These are phyloP conservation scores for Epicampocera succincta DNA, from an alignment of 2,888 invertebrate species.

Conservation along the genomic window DNA sequence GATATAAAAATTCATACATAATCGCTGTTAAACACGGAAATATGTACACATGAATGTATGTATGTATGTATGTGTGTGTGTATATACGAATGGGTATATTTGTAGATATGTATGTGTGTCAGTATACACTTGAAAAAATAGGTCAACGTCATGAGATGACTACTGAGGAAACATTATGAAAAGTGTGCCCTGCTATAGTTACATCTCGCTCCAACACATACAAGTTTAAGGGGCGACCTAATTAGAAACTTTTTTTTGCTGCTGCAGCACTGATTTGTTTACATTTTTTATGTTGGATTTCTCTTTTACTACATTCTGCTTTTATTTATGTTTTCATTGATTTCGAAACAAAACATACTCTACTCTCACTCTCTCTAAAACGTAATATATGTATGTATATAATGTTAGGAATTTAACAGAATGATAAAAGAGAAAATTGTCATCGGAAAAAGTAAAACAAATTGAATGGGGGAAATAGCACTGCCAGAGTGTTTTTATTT, in stretches of 20 bases:
- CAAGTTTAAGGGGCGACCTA: constrained; percentile 49
- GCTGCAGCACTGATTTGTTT: constrained; percentile 52
- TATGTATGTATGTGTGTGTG: background rate
- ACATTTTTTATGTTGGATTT: constrained; percentile 44
- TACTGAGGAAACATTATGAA: constrained; percentile 14
- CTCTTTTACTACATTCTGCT: background rate
- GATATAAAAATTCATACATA: background rate
- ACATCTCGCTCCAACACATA: constrained; percentile 52
- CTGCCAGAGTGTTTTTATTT: too few relatives aligned
- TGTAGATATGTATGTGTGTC: background rate
- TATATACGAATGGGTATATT: too few relatives aligned
- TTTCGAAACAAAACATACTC: background rate
- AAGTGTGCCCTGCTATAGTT: constrained; percentile 13
- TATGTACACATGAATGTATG: background rate
- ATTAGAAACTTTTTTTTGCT: constrained; percentile 49
- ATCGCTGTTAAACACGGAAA: background rate
- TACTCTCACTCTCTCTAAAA: too few relatives aligned
- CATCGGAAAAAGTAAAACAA: too few relatives aligned
- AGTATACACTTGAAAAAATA: constrained; percentile 26
- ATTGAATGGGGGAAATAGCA: too few relatives aligned
- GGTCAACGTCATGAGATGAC: constrained; percentile 59
- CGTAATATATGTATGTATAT: too few relatives aligned
- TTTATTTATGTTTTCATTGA: constrained; percentile 24
- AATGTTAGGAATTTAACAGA: background rate
- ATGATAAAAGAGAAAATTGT: constrained; percentile 37